Conservation (phyloP, 2,113 vertebrate genomes). For the Typhlomys cinereus region DNA sequence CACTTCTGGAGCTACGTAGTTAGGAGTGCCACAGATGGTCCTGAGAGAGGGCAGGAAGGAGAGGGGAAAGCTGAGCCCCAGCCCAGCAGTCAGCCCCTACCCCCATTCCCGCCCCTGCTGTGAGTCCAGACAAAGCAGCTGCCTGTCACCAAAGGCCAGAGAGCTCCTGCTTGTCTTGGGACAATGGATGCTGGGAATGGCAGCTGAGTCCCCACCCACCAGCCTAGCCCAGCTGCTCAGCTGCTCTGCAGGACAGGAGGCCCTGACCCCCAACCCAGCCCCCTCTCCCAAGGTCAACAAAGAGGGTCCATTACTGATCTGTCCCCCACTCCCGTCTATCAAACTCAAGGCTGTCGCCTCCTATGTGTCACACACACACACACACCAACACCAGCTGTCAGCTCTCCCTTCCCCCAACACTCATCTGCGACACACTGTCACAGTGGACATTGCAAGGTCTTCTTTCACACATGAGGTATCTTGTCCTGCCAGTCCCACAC, state of each 20-base stretch:
- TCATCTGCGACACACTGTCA: constrained; percentile 34
- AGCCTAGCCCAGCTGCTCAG: constrained; percentile 60
- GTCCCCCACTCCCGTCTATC: constrained; percentile 49
- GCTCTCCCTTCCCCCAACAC: neutral
- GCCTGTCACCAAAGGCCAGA: constrained; percentile 75
- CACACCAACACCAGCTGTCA: constrained; percentile 68
- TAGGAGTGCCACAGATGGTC: constrained; percentile 99
- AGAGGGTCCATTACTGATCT: neutral
- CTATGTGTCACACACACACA: constrained; percentile 25
- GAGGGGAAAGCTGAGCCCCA: constrained; percentile 29
- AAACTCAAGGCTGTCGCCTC: constrained; percentile 61
- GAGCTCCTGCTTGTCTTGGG: constrained; percentile 70
- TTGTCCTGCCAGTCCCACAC: neutral
- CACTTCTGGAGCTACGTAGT: constrained; percentile 98
- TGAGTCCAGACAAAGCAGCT: constrained; percentile 76
- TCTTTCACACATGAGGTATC: neutral
- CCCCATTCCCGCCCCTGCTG: constrained; percentile 62
- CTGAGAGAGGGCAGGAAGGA: constrained; percentile 78
- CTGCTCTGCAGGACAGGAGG: neutral
- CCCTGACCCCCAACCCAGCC: neutral
- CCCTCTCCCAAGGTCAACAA: constrained; percentile 39
- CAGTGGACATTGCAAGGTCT: neutral
- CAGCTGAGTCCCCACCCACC: constrained; percentile 62
- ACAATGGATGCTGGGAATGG: constrained; percentile 69
- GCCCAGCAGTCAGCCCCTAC: neutral